Evolutionary conservation across 1,140 invertebrate species (phyloP).

Genomic region (roundworm (Caenorhabditis elegans)): WBcel235 BX284605.5:19207501-19208000

Average conservation of each 20-base stretch:
- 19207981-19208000: constrained; percentile 1
- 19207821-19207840: constrained; percentile 19
- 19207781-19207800: not conserved
- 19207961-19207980: not conserved
- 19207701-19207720: no score
- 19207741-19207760: not conserved
- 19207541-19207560: no score
- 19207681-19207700: no score
- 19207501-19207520: no score
- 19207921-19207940: not conserved
- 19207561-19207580: no score
- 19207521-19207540: no score
- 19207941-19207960: constrained; percentile 3
- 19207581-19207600: no score
- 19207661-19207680: no score
- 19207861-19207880: not conserved
- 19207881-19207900: not conserved
- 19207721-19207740: not conserved
- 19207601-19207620: no score
- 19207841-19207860: not conserved
- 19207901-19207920: not conserved
- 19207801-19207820: not conserved
- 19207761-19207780: constrained; percentile 12
- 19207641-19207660: no score
- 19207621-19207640: no score